Base-by-base conservation (phyloP, 2,888 invertebrate genomes). In the Balanococcus diminutus region DNA sequence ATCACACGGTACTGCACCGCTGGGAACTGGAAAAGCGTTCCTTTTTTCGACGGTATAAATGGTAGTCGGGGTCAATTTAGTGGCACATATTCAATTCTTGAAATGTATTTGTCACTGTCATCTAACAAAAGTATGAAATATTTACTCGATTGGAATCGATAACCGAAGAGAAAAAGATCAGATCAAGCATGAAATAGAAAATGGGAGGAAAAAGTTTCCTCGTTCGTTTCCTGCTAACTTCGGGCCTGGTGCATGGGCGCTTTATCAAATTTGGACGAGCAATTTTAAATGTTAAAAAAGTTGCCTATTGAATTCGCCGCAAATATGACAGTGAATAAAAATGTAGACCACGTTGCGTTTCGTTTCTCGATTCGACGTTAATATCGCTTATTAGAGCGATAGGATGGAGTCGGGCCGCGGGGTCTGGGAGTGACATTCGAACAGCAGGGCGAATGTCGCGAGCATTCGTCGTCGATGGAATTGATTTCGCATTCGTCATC, bases 281-380 rank as follows among this genome's bases (percentile, higher is more conserved):
- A 32, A 75, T n/a, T 32, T 75, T 75, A 75, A 75, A 75, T 75
- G 75, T 75, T 75, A 32, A 75, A 75, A 75, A 75, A 75, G 75
- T 75, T 75, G 75, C 75, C 75, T 75, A 75, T 75, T 75, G 75
- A 75, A 75, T 75, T 75, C 75, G 75, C 75, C 75, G 75, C 32
- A 75, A 75, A 75, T 75, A 75, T 75, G 75, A 75, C 75, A 75
- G 75, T n/a, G 31, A 75, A 75, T 75, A 75, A 75, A 75, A 75
- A 75, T 75, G 75, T 32, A 75, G 16, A 75, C 31, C 75, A 32
- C 22, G 75, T 75, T 75, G 75, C 75, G 32, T 75, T 67, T 67
- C 51, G 51, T 51, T 36, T 51, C 19, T 67, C 61, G 61, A 67
- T 67, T 32, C 75, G 75, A 75, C 75, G 75, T 75, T 32, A 75